Conservation (phyloP, 2,113 vertebrate genomes). For the Corythaixoides concolor region DNA sequence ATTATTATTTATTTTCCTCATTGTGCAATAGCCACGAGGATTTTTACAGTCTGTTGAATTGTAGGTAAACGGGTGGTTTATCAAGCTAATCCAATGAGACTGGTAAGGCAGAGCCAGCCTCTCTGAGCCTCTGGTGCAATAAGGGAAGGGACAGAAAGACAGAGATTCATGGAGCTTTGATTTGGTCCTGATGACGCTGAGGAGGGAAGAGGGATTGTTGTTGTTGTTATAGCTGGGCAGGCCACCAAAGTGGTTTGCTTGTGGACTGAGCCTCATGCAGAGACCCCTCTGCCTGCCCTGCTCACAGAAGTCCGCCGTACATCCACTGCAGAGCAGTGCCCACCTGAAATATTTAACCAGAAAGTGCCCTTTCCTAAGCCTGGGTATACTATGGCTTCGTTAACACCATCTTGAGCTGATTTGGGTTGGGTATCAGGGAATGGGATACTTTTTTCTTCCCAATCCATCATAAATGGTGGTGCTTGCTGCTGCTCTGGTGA, state of each 20-base stretch:
- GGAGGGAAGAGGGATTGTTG: not conserved
- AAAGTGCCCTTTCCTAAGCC: not conserved
- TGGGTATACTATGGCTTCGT: not conserved
- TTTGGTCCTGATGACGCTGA: conserved; percentile 10
- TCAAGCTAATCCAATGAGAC: conserved; percentile 58
- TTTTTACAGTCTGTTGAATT: conserved; percentile 48
- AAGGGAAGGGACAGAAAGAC: conserved; percentile 11
- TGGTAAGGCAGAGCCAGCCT: not conserved
- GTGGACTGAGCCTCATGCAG: rapidly evolving
- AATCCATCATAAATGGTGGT: not conserved
- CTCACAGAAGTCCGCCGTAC: rapidly evolving
- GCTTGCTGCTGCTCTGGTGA: not conserved
- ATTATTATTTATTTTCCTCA: conserved; percentile 58
- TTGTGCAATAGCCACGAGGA: conserved; percentile 41
- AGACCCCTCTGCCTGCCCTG: not conserved
- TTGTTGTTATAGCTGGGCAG: not conserved
- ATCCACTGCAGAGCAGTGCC: not conserved
- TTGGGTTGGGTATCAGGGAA: not conserved
- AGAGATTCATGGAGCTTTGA: conserved; percentile 1
- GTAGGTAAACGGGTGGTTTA: conserved; percentile 45
- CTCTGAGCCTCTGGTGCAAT: conserved; percentile 35
- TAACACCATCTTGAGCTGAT: not conserved
- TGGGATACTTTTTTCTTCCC: not conserved
- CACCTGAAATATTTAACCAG: not conserved
- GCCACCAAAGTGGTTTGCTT: not conserved